A percentile compares a stretch with the other conserved stretches of the same genome.
These are phyloP conservation scores for Apteryx mantelli DNA, from an alignment of 2,113 vertebrate genomes.

Conservation along the genomic window DNA sequence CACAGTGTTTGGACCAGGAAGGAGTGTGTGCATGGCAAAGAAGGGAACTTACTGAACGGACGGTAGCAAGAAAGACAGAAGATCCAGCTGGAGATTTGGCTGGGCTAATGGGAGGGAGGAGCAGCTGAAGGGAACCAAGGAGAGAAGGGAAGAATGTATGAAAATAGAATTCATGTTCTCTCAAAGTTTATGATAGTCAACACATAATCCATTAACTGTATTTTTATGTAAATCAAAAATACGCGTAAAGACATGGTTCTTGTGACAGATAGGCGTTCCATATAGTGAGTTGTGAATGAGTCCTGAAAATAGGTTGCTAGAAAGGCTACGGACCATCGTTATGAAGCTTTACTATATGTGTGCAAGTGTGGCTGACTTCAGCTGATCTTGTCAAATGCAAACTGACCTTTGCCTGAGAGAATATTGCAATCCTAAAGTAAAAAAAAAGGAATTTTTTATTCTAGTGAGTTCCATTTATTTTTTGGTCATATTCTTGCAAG, in stretches of 20 bases:
- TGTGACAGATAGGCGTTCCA: background rate
- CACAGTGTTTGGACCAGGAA: too few species aligned
- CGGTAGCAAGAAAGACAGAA: background rate
- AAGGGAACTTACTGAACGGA: too few species aligned
- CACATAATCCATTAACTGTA: background rate
- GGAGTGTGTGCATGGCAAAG: background rate
- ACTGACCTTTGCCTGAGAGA: background rate
- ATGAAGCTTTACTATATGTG: background rate
- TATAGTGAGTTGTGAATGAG: background rate
- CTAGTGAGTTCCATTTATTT: background rate
- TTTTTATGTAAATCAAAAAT: background rate
- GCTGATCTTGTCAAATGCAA: too few species aligned
- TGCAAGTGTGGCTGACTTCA: background rate
- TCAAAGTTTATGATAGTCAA: background rate
- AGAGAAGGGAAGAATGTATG: background rate
- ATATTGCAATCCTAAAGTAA: background rate
- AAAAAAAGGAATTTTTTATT: background rate
- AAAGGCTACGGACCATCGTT: background rate
- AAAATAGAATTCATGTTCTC: background rate
- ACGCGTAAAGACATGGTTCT: background rate
- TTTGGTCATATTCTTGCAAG: background rate
- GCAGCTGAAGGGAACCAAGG: background rate
- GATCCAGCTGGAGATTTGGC: background rate
- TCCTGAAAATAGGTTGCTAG: background rate
- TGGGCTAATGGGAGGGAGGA: background rate